Evolutionary conservation across 1,140 invertebrate species (phyloP).

Genomic region (Sinonovacula constricta): DNA sequence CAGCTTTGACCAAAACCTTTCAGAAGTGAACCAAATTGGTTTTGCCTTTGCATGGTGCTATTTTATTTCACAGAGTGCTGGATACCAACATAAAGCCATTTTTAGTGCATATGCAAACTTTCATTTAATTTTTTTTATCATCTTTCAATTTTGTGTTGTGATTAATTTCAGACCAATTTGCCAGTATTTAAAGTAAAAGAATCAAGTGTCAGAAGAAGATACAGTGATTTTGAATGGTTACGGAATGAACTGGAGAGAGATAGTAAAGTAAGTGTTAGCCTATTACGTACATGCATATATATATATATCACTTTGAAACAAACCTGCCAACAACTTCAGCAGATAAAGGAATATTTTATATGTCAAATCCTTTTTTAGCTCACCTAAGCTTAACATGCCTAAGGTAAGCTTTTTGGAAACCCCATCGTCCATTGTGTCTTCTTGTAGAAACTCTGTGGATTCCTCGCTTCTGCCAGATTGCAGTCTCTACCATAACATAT

Average conservation of each 20-base stretch:
- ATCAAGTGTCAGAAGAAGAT: conserved; percentile 96
- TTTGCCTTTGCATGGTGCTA: not conserved
- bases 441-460: too few species aligned
- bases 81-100: not conserved
- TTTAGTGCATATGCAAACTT: not conserved
- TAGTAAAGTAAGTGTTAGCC: conserved; percentile 96
- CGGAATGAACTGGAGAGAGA: conserved; percentile 99
- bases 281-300: too few species aligned
- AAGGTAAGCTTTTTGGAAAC: too few species aligned
- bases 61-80: not conserved
- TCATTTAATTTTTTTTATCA: not conserved
- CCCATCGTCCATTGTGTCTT: too few species aligned
- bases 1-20: too few species aligned
- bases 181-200: conserved; percentile 99
- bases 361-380: too few species aligned
- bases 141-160: conserved; percentile 29
- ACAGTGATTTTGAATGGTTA: conserved; percentile 99
- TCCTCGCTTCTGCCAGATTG: too few species aligned
- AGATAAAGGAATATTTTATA: too few species aligned
- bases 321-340: too few species aligned
- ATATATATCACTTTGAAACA: too few species aligned
- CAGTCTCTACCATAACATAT: too few species aligned
- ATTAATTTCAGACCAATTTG: conserved; percentile 95
- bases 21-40: not conserved
- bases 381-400: too few species aligned